A percentile compares a stretch with the other conserved stretches of the same genome.
These are phyloP conservation scores for Deilephila porcellus DNA, from an alignment of 2,888 invertebrate genomes.

Conservation along the genomic window DNA sequence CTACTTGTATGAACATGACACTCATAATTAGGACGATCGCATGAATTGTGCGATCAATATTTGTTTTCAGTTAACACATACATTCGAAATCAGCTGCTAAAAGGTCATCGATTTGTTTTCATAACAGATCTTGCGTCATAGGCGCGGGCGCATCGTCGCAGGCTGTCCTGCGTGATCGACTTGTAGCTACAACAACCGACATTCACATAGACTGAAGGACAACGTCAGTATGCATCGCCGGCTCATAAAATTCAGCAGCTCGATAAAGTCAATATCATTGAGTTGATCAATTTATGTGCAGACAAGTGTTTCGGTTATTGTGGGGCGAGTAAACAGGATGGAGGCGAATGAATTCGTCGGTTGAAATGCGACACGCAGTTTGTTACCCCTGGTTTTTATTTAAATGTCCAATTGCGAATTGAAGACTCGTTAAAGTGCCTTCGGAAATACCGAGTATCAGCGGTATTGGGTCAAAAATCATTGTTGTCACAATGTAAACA, in stretches of 20 bases:
- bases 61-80: constrained; percentile 47
- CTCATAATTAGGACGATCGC: constrained; percentile 44
- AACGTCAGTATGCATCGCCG: background rate
- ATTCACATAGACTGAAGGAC: background rate
- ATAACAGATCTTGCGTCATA: constrained; percentile 31
- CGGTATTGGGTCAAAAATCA: constrained; percentile 49
- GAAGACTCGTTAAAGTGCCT: background rate
- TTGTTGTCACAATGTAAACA: constrained; percentile 44
- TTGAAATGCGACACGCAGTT: background rate
- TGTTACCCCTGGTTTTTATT: background rate
- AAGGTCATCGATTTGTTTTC: constrained; percentile 42
- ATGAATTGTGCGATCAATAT: constrained; percentile 51
- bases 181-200: background rate
- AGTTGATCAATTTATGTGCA: constrained; percentile 22
- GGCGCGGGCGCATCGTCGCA: background rate
- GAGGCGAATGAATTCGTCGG: constrained; percentile 5
- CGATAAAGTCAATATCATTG: constrained; percentile 19
- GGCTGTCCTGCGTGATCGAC: constrained; percentile 4
- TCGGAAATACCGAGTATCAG: constrained; percentile 31
- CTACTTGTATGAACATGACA: constrained; percentile 34
- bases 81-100: constrained; percentile 44
- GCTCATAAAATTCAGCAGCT: background rate
- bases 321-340: constrained; percentile 20
- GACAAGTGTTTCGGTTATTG: constrained; percentile 12
- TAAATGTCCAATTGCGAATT: too few relatives aligned